Evolutionary conservation across 2,888 invertebrate genomes (phyloP).

Genomic region (Desoria tigrina): DNA sequence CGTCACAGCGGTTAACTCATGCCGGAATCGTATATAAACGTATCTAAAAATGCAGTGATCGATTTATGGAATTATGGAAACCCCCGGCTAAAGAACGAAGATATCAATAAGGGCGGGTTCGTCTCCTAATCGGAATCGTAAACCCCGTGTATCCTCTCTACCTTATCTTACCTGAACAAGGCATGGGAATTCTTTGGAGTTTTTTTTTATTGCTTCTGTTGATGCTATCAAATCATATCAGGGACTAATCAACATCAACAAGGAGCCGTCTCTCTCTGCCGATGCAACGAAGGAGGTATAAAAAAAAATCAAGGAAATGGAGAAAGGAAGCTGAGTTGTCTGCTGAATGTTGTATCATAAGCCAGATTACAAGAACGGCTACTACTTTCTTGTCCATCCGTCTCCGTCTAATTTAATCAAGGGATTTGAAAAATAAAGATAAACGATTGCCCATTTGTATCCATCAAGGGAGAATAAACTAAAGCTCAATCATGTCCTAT

Average conservation of each 20-base stretch:
- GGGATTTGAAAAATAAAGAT: slow-evolving; percentile 27
- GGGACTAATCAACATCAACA: slow-evolving; percentile 20
- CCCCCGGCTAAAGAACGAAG: too few relatives aligned
- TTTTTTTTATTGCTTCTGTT: slow-evolving; percentile 7
- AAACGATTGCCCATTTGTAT: slow-evolving; percentile 25
- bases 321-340: background rate
- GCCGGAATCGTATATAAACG: too few relatives aligned
- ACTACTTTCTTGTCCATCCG: slow-evolving; percentile 15
- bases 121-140: too few relatives aligned
- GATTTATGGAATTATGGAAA: too few relatives aligned
- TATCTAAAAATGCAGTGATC: too few relatives aligned
- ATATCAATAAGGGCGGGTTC: slow-evolving; percentile 4
- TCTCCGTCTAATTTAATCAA: slow-evolving; percentile 27
- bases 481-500: slow-evolving; percentile 22
- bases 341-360: too few relatives aligned
- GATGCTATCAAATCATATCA: slow-evolving; percentile 25
- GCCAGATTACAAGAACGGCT: background rate
- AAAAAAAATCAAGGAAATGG: slow-evolving; percentile 1
- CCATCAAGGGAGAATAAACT: slow-evolving; percentile 23
- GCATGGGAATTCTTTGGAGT: background rate
- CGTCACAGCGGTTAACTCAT: too few relatives aligned
- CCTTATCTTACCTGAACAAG: too few relatives aligned
- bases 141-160: too few relatives aligned
- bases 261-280: slow-evolving; percentile 7
- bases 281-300: background rate